Conservation (phyloP, 2,888 invertebrate species). For the Pachliopta kotzebuea region DNA sequence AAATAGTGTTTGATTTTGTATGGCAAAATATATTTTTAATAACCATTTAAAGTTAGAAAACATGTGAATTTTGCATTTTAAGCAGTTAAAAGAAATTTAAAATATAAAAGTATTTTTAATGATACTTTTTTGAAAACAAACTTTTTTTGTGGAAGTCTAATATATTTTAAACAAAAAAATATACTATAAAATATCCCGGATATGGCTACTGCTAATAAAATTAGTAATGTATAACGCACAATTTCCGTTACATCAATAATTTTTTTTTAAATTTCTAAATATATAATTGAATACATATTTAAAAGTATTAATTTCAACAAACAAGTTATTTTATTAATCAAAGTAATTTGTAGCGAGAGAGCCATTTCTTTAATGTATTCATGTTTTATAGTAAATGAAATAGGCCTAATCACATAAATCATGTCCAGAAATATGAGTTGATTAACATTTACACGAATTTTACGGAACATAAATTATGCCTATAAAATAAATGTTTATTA, state of each 20-base stretch:
- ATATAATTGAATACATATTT: not conserved
- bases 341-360: not conserved
- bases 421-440: not conserved
- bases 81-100: constrained; percentile 8
- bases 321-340: not conserved
- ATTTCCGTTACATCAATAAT: no score
- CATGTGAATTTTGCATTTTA: constrained; percentile 14
- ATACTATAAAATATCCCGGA: not conserved
- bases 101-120: not conserved
- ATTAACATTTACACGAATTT: not conserved
- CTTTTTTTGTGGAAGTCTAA: not conserved
- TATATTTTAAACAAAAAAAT: not conserved
- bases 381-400: not conserved
- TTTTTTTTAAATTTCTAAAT: no score
- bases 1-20: not conserved
- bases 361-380: not conserved
- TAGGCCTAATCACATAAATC: not conserved
- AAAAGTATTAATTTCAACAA: not conserved
- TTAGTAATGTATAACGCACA: no score
- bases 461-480: not conserved
- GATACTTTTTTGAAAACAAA: not conserved
- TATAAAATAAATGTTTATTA: not conserved
- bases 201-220: no score
- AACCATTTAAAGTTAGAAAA: not conserved
- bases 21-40: not conserved